Evolutionary conservation across 2,797 vertebrate genomes (phyloP).

Genomic region (Pelobates cultripes): DNA sequence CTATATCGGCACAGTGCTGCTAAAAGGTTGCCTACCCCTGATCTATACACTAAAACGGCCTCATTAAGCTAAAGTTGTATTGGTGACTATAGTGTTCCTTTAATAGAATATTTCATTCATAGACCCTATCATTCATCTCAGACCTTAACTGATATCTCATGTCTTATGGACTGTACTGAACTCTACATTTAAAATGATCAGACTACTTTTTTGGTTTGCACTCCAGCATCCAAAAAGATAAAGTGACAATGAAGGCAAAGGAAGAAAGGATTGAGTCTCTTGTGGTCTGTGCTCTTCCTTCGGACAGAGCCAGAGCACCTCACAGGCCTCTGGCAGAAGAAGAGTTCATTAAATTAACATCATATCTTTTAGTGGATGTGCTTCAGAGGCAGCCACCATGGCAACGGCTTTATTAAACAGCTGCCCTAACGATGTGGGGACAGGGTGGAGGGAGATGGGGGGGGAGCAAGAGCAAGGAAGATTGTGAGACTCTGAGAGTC

Average conservation of each 20-base stretch:
- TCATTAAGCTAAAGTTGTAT: no score
- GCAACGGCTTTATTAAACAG: conserved; percentile 57
- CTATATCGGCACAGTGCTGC: no score
- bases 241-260: background rate
- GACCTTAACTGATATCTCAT: no score
- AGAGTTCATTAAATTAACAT: conserved; percentile 64
- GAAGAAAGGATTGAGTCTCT: background rate
- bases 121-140: no score
- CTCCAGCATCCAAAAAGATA: background rate
- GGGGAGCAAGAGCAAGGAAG: conserved; percentile 21
- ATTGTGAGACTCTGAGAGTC: conserved; percentile 37
- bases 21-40: no score
- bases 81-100: no score
- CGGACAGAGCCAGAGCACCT: conserved; percentile 25
- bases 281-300: conserved; percentile 5
- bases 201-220: no score
- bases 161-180: no score
- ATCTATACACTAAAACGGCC: no score
- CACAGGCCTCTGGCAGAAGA: conserved; percentile 42
- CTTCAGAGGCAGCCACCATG: conserved; percentile 57
- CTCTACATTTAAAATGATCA: no score
- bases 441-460: conserved; percentile 38
- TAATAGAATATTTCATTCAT: no score
- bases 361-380: conserved; percentile 59
- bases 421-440: conserved; percentile 65